Base-by-base conservation (phyloP, 2,888 invertebrate species). In the Nowickia ferox region DNA sequence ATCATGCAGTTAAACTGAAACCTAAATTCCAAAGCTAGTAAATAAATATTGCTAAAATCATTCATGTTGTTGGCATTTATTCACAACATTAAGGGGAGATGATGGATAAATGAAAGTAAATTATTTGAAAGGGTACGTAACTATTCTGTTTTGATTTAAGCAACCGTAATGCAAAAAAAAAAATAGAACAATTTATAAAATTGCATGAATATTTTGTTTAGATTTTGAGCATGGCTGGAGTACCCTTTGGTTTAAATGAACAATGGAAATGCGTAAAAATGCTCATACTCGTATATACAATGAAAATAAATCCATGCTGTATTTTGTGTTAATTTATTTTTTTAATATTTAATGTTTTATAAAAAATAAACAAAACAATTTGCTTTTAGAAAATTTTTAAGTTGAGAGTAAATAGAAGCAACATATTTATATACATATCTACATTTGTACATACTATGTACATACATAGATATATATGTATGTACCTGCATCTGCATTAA, bases 191-290 rank as follows among this genome's bases (percentile, higher is more conserved):
- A 38, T 59, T 77, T 72, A 66, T 59, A 61, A 72, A 53, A 66
- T 66, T 72, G 44, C 59, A 72, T 65, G 55, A 72, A 74, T 68
- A 46, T 72, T 71, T 77, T 66, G 48, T 59, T 72, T 59, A 66
- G 51, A 77, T 77, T 30, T 69, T 46, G 59, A 72, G 44, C 71
- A 81, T 22, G 15, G 17, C 51, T 38, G 63, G 19, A 72, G 71
- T 57, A 55, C 19, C 65, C 22, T 72, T 78, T 77, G 44, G 40
- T 40, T 68, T 77, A 72, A 83, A 65, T 59, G 66, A 77, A 66
- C 72, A 84, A 78, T 74, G 59, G 72, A 83, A 83, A 53, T 77
- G 51, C 51, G 55, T 55, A 65, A 83, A 82, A 83, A 65, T 72
- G 44, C 61, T 68, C 6, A 75, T 22, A 55, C 19, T 9, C 46